phyloP scores from a whole-genome alignment of 2,797 vertebrate genomes.

The Ficedula albicollis region DNA sequence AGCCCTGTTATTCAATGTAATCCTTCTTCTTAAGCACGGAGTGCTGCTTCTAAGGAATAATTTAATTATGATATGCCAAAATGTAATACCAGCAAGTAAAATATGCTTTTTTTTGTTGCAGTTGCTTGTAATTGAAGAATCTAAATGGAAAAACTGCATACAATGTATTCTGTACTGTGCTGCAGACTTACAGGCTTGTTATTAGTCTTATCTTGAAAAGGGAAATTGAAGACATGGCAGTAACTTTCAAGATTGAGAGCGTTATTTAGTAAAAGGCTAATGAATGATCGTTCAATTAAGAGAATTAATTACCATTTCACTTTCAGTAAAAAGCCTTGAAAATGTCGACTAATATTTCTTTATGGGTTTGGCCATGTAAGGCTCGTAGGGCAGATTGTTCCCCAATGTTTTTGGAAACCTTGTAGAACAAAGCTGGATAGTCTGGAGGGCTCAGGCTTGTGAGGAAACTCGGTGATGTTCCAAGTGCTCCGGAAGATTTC shows the following conservation, averaged over 20 bases:
- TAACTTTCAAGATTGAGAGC: slow-evolving; percentile 17
- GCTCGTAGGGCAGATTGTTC: neutral
- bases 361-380: neutral
- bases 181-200: neutral
- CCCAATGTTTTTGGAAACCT: neutral
- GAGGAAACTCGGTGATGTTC: neutral
- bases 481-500: fast-evolving
- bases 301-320: slow-evolving; percentile 26
- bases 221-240: slow-evolving; percentile 12
- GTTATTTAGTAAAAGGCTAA: slow-evolving; percentile 28
- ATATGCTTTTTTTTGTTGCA: neutral
- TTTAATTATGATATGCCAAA: slow-evolving; percentile 33
- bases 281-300: slow-evolving; percentile 4
- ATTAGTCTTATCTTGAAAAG: slow-evolving; percentile 9
- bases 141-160: neutral
- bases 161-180: neutral
- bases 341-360: neutral
- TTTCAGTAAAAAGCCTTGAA: neutral
- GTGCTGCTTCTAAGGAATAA: neutral
- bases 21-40: slow-evolving; percentile 10
- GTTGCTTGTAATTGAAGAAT: slow-evolving; percentile 2
- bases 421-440: neutral
- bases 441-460: neutral
- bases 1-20: neutral
- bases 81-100: neutral